Conservation (phyloP, 2,113 vertebrate species). For the Menura novaehollandiae region DNA sequence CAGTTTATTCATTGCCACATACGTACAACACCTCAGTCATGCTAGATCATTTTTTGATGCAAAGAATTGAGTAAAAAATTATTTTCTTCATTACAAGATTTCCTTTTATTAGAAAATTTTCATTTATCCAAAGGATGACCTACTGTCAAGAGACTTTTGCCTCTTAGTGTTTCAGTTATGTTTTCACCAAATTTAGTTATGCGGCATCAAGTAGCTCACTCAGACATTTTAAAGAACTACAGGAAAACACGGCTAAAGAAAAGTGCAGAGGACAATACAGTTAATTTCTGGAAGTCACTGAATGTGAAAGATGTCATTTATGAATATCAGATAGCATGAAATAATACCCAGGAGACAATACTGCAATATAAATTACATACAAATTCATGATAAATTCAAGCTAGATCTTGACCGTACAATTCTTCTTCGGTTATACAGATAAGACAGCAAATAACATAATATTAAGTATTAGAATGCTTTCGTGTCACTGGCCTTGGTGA, state of each 20-base stretch:
- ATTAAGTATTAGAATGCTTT: not conserved
- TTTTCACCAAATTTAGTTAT: not conserved
- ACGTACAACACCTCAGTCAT: not conserved
- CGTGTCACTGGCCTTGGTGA: not conserved
- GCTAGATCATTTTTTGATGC: not conserved
- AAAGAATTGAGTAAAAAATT: not conserved
- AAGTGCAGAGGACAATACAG: not conserved
- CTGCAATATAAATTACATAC: not conserved
- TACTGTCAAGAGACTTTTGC: not conserved
- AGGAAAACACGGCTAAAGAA: slow-evolving; percentile 29
- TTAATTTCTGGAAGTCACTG: slow-evolving; percentile 16
- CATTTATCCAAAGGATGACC: not conserved
- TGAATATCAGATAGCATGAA: slow-evolving; percentile 11
- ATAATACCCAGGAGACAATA: not conserved
- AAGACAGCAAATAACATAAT: not conserved
- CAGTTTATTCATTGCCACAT: not conserved
- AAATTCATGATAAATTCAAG: not conserved
- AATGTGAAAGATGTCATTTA: not conserved
- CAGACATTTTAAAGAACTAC: not conserved
- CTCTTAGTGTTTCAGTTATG: not conserved
- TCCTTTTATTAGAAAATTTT: not conserved
- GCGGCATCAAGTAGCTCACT: not conserved
- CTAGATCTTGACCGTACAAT: not conserved
- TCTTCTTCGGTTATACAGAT: not conserved
- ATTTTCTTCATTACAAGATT: not conserved